These are phyloP conservation scores for Prunella strophiata DNA, from an alignment of 2,797 vertebrate genomes.

Conservation along the genomic window DNA sequence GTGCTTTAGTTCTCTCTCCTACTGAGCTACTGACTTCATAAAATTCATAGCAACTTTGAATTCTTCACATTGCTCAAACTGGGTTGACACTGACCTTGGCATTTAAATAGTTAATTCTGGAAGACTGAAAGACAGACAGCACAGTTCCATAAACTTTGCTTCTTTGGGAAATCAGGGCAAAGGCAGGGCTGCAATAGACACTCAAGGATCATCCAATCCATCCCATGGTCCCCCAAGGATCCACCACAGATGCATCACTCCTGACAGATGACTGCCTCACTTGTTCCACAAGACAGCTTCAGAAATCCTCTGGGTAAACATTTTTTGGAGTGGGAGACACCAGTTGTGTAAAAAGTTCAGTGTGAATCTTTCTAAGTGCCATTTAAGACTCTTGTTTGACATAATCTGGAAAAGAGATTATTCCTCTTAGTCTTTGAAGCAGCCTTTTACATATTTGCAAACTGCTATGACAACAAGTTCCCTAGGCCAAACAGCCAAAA, in stretches of 20 bases:
- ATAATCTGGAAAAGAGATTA: neutral
- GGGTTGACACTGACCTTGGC: neutral
- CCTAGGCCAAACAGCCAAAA: slow-evolving; percentile 1
- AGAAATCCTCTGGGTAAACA: neutral
- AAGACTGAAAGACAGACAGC: neutral
- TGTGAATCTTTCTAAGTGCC: neutral
- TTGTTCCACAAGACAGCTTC: neutral
- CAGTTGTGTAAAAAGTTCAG: neutral
- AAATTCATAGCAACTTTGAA: neutral
- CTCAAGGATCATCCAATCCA: neutral
- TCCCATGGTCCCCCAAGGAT: neutral
- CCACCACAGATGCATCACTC: neutral
- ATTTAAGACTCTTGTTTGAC: neutral
- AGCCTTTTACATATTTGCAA: neutral
- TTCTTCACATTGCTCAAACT: neutral
- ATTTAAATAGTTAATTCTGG: neutral
- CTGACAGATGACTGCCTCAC: neutral
- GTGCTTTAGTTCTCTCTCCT: neutral
- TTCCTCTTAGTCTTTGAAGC: neutral
- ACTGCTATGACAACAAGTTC: neutral
- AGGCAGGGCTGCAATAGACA: neutral
- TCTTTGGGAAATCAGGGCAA: neutral
- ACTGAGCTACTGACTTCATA: neutral
- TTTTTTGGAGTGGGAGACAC: neutral
- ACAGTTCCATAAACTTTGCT: neutral